Evolutionary conservation across 2,113 vertebrate species (phyloP).

Genomic region (Pterophyllum scalare): DNA sequence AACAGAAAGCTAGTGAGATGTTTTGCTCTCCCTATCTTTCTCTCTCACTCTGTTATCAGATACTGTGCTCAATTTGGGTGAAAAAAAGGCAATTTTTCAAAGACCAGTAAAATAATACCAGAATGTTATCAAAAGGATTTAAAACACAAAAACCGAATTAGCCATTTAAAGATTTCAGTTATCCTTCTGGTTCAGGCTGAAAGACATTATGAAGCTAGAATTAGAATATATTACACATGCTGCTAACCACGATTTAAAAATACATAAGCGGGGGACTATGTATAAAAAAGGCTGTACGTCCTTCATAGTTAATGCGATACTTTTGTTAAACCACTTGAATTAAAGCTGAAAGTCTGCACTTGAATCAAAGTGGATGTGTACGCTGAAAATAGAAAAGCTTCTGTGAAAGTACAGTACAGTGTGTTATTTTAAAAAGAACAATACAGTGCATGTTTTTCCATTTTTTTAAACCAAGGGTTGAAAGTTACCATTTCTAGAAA

Average conservation of each 20-base stretch:
- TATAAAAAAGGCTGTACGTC: background rate
- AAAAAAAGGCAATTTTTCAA: conserved; percentile 34
- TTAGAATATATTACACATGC: background rate
- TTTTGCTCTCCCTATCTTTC: conserved; percentile 33
- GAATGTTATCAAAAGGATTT: conserved; percentile 19
- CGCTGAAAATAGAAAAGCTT: too few species aligned
- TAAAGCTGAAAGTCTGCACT: background rate
- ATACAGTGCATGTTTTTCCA: background rate
- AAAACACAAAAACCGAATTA: conserved; percentile 23
- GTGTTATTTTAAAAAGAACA: background rate
- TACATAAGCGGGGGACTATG: background rate
- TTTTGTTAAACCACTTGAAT: background rate
- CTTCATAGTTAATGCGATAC: background rate
- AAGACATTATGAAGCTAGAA: background rate
- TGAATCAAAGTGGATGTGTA: background rate
- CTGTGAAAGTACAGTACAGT: too few species aligned
- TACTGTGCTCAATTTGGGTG: conserved; percentile 47
- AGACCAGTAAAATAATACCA: conserved; percentile 25
- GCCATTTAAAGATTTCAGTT: conserved; percentile 11
- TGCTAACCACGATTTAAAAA: background rate
- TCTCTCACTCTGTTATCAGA: conserved; percentile 55
- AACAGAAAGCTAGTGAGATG: conserved; percentile 35
- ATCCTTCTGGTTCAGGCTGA: background rate
- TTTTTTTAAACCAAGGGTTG: background rate
- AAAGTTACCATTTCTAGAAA: background rate